These are phyloP conservation scores for Porites lobata DNA, from an alignment of 92 coral and sea anemone genomes.

Conservation along the genomic window DNA sequence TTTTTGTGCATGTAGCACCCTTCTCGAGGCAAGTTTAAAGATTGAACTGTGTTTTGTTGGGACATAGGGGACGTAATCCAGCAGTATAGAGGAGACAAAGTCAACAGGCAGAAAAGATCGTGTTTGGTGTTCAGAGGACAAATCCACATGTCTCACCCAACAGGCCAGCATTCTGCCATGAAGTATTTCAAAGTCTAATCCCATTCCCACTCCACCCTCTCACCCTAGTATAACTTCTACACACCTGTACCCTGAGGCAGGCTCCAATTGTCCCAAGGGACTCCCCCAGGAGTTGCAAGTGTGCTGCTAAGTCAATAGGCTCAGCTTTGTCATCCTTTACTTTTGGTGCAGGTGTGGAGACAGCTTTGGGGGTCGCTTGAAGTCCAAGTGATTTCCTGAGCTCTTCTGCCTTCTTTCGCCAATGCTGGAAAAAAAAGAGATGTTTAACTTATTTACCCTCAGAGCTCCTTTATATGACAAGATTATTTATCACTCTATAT, in stretches of 20 bases:
- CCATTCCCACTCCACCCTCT: background rate
- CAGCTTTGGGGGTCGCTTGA: conserved; percentile 38
- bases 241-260: conserved; percentile 90
- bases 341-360: background rate
- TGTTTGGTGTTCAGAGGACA: too few relatives aligned
- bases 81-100: too few relatives aligned
- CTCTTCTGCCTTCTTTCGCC: conserved; percentile 85
- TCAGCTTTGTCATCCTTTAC: conserved; percentile 61
- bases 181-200: too few relatives aligned
- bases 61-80: too few relatives aligned
- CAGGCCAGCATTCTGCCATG: too few relatives aligned
- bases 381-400: conserved; percentile 65
- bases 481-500: too few relatives aligned
- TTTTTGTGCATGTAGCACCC: too few relatives aligned
- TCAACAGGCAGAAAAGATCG: too few relatives aligned
- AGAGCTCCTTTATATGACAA: background rate
- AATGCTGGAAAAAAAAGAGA: conserved; percentile 58
- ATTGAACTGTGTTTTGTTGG: too few relatives aligned
- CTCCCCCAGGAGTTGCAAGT: conserved; percentile 94
- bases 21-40: too few relatives aligned
- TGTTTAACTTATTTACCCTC: background rate
- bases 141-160: too few relatives aligned
- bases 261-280: conserved; percentile 89
- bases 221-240: background rate
- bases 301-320: conserved; percentile 95